These are phyloP conservation scores for Fratercula arctica DNA, from an alignment of 2,797 vertebrate genomes.

Conservation along the genomic window DNA sequence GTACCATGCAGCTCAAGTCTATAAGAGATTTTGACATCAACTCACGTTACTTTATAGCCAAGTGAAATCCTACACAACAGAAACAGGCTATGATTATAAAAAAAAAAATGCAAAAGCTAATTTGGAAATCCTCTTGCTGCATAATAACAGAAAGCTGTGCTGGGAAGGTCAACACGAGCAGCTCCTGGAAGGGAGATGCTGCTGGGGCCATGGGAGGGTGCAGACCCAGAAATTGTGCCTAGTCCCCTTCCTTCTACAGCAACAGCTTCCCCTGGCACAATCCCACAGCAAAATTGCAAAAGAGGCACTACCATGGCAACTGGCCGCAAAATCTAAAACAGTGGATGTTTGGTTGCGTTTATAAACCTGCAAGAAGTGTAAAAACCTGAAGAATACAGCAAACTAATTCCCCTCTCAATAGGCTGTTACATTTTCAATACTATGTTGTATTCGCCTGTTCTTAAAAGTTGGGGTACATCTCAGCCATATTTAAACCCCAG, in stretches of 20 bases:
- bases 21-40: not conserved
- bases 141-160: not conserved
- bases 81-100: not conserved
- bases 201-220: not conserved
- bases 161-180: not conserved
- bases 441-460: not conserved
- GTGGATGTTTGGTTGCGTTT: not conserved
- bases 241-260: not conserved
- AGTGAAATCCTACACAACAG: not conserved
- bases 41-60: not conserved
- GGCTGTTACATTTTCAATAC: not conserved
- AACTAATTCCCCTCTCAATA: too few relatives aligned
- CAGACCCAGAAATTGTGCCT: not conserved
- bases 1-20: not conserved
- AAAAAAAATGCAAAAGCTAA: not conserved
- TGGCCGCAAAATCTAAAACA: not conserved
- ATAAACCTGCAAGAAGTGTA: not conserved
- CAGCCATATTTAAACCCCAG: not conserved
- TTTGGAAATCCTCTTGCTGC: not conserved
- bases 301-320: not conserved
- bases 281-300: not conserved
- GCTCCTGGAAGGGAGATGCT: accelerated
- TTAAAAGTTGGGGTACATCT: not conserved
- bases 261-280: not conserved
- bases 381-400: not conserved